Conservation (phyloP, 2,113 vertebrate genomes). For the Agapornis roseicollis region DNA sequence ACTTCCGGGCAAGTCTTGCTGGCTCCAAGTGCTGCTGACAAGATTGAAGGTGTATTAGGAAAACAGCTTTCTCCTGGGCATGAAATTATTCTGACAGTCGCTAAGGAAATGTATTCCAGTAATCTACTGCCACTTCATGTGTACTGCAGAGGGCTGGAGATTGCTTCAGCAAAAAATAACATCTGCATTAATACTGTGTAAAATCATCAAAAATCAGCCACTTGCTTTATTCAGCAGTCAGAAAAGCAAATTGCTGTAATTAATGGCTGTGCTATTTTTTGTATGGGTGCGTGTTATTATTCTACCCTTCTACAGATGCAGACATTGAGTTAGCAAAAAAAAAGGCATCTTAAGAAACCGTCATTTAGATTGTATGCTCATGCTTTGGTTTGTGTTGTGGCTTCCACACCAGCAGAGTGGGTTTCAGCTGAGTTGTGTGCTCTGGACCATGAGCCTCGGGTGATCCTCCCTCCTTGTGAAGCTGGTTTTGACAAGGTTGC, state of each 20-base stretch:
- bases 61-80: not conserved
- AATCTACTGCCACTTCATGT: conserved; percentile 21
- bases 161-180: not conserved
- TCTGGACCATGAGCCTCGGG: not conserved
- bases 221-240: not conserved
- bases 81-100: not conserved
- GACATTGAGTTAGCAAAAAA: not conserved
- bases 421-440: not conserved
- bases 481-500: not conserved
- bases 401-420: not conserved
- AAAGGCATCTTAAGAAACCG: not conserved
- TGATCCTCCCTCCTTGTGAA: not conserved
- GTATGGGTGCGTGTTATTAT: not conserved
- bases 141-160: not conserved
- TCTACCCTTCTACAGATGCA: not conserved
- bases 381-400: not conserved
- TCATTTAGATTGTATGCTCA: not conserved
- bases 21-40: conserved; percentile 4
- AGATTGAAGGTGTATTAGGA: not conserved
- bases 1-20: not conserved
- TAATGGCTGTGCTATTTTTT: not conserved
- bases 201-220: not conserved
- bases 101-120: conserved; percentile 15
- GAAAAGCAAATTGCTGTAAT: not conserved
- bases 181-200: not conserved